Percentiles rank a stretch among this genome's conserved stretches.
phyloP scores from a whole-genome alignment of 1,140 invertebrate species.

The Magallana ariakensis region DNA sequence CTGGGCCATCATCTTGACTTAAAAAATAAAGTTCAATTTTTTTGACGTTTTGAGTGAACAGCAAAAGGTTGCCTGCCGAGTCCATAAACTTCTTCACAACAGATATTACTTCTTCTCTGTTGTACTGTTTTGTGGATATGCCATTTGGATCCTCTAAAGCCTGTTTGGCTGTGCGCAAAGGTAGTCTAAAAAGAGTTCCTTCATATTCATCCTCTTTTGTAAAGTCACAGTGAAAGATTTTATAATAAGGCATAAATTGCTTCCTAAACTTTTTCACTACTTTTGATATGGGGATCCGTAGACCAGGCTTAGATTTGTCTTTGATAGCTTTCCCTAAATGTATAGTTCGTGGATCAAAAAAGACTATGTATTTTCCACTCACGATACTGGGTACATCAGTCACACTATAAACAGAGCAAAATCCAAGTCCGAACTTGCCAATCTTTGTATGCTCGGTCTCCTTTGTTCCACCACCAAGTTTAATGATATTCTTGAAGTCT shows the following conservation, averaged over 20 bases:
- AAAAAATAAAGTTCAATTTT: conserved; percentile 69
- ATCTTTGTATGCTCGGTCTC: conserved; percentile 67
- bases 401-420: conserved; percentile 74
- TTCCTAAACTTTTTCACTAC: conserved; percentile 61
- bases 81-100: conserved; percentile 54
- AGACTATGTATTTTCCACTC: conserved; percentile 68
- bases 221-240: conserved; percentile 69
- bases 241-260: conserved; percentile 74
- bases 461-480: conserved; percentile 74
- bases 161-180: conserved; percentile 5
- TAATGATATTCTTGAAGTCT: conserved; percentile 70
- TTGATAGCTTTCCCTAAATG: conserved; percentile 65
- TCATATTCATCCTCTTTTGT: conserved; percentile 27
- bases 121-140: conserved; percentile 3
- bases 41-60: conserved; percentile 76
- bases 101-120: neutral
- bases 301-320: conserved; percentile 56
- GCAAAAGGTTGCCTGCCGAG: conserved; percentile 67
- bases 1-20: neutral
- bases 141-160: neutral
- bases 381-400: conserved; percentile 76
- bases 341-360: conserved; percentile 74
- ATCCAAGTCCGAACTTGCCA: conserved; percentile 75
- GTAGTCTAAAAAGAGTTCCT: conserved; percentile 46
- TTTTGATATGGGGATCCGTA: conserved; percentile 17